phyloP scores from a whole-genome alignment of 1,140 invertebrate genomes.

The Rhagoletis zephyria region DNA sequence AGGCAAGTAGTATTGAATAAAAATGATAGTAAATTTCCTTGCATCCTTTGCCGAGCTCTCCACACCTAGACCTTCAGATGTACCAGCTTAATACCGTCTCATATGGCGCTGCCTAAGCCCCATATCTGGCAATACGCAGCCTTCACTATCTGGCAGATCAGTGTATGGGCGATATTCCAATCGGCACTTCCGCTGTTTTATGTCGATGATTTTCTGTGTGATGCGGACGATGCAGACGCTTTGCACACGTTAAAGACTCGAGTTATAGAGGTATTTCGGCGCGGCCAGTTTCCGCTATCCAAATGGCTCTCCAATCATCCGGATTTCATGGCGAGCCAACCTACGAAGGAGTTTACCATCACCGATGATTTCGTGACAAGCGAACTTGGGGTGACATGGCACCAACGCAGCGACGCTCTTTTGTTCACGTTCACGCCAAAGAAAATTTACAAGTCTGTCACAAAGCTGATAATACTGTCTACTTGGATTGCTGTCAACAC shows the following conservation, averaged over 20 bases:
- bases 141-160: too few species aligned
- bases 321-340: not conserved
- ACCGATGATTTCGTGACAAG: not conserved
- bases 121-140: slow-evolving; percentile 72
- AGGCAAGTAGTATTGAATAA: slow-evolving; percentile 67
- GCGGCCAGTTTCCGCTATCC: too few species aligned
- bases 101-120: slow-evolving; percentile 68
- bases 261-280: too few species aligned
- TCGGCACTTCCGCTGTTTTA: too few species aligned
- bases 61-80: slow-evolving; percentile 38
- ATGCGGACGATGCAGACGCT: too few species aligned
- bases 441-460: not conserved
- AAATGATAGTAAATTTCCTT: slow-evolving; percentile 61
- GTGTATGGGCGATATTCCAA: too few species aligned
- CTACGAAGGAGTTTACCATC: not conserved
- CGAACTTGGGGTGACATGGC: not conserved
- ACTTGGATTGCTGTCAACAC: not conserved
- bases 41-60: too few species aligned
- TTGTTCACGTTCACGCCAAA: not conserved
- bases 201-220: too few species aligned
- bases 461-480: not conserved
- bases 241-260: too few species aligned
- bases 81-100: slow-evolving; percentile 65
- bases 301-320: too few species aligned
- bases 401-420: too few species aligned